Base-by-base conservation (phyloP, 2,113 vertebrate species). In the Aythya baeri region DNA sequence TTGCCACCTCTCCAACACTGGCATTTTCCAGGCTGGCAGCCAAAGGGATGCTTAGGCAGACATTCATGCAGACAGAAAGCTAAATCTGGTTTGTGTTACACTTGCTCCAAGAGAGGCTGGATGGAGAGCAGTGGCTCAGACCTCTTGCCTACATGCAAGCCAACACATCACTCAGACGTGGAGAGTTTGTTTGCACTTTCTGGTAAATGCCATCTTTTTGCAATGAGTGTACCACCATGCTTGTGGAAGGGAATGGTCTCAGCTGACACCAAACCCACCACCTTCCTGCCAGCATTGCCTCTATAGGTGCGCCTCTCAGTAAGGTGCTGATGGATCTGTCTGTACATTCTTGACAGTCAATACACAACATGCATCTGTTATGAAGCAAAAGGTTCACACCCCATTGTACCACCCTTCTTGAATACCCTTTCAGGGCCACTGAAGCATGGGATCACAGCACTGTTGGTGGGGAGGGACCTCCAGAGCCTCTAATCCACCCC, bases 21-120 rank as follows among this genome's bases (percentile, higher is more conserved):
- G 74, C 59, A 26, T 76, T 94, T 93, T 88, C 79, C 91, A 95
- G 95, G 85, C 83, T 67, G 65, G 54, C 61, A 89, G 93, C 85
- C 92, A 57, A 86, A 59, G 43, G 55, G 70, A 54, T 52, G 49
- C 65, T 80, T 32, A 32, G 38, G 78, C 46, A 94, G 73, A 74
- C 21, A 6, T 20, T 83, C 54, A 50, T 17, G 38, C 52, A 68
- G 59, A n/a, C 13, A 52, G 72, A 80, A 71, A 67, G 31, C 76
- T 88, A 16, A 74, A 83, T 63, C 41, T 59, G 57, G 11, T 57
- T 78, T 50, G 50, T 31, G 14, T 91, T 74, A 11, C 7, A 2
- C 67, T 63, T 55, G 18, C 43, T 76, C 46, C 43, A 29, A 17
- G 43, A 85, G 32, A 31, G 22, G 18, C 59, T 77, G 63, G 61